phyloP scores from a whole-genome alignment of 2,888 invertebrate species.

The Protonemura montana region DNA sequence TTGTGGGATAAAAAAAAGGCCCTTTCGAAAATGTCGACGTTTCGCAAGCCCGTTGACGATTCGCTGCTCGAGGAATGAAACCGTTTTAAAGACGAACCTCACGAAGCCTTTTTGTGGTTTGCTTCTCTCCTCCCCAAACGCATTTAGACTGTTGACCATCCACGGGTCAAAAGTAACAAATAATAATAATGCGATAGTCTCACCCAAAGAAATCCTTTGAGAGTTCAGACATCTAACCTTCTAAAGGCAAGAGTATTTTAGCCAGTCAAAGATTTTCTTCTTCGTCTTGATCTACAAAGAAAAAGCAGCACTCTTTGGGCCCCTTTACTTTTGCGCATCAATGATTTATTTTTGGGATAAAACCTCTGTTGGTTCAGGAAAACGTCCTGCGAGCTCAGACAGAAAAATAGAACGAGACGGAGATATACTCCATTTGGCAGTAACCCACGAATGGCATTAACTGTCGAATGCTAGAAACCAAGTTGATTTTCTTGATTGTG shows the following conservation, averaged over 20 bases:
- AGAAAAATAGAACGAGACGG: background rate
- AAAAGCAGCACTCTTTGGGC: background rate
- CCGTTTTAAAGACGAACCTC: background rate
- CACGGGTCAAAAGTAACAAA: background rate
- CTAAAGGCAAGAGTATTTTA: background rate
- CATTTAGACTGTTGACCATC: background rate
- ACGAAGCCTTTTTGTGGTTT: background rate
- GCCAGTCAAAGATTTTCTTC: constrained; percentile 3
- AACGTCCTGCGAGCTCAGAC: constrained; percentile 19
- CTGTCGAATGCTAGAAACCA: background rate
- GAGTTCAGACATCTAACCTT: background rate
- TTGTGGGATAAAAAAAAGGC: background rate
- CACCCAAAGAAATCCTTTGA: constrained; percentile 2
- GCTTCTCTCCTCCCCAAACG: background rate
- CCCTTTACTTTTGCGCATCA: constrained; percentile 48
- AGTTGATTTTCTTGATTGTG: background rate
- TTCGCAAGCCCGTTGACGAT: background rate
- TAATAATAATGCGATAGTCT: background rate
- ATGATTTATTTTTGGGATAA: constrained; percentile 44
- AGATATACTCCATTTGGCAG: background rate
- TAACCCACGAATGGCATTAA: background rate
- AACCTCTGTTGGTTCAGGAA: constrained; percentile 20
- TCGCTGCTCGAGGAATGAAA: background rate
- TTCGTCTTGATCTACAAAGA: background rate
- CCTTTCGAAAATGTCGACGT: background rate